phyloP scores from a whole-genome alignment of 2,113 vertebrate genomes.

The Gasterosteus nipponicus region DNA sequence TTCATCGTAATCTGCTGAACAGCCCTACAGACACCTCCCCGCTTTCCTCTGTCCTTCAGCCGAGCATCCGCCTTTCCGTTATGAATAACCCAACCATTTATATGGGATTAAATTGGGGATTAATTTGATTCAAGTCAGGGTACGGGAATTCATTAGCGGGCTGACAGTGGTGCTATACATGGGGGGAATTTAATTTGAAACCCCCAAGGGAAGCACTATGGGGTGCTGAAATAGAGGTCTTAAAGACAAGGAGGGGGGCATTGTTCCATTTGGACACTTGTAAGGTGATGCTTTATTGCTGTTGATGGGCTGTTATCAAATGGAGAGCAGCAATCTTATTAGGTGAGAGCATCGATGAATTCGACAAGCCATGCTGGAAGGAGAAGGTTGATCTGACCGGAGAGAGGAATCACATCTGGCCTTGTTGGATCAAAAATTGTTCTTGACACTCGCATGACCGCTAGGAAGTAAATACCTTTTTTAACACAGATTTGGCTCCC shows the following conservation, averaged over 20 bases:
- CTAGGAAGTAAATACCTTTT: conserved; percentile 48
- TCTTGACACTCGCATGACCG: conserved; percentile 48
- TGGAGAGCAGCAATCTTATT: conserved; percentile 41
- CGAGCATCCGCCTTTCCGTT: conserved; percentile 71
- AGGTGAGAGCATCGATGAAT: conserved; percentile 16
- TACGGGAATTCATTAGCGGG: conserved; percentile 80
- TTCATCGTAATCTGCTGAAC: conserved; percentile 79
- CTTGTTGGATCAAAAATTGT: conserved; percentile 35
- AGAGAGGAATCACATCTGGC: conserved; percentile 25
- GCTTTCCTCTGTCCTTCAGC: conserved; percentile 74
- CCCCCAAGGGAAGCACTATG: conserved; percentile 67
- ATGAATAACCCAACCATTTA: conserved; percentile 80
- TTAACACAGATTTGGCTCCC: conserved; percentile 60
- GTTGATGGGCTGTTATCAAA: conserved; percentile 67
- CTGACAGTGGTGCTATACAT: conserved; percentile 75
- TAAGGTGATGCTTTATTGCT: conserved; percentile 64
- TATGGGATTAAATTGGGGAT: conserved; percentile 83
- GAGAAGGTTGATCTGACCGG: conserved; percentile 1
- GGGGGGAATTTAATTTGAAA: conserved; percentile 78
- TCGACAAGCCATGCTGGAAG: not conserved
- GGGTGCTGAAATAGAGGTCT: conserved; percentile 58
- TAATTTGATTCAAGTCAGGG: conserved; percentile 80
- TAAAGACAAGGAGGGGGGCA: conserved; percentile 59
- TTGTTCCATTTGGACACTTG: conserved; percentile 59
- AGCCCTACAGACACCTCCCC: conserved; percentile 71